A percentile compares a stretch with the other conserved stretches of the same genome.
Evolutionary conservation across 2,797 vertebrate species (phyloP).

Genomic region (Furcifer pardalis): DNA sequence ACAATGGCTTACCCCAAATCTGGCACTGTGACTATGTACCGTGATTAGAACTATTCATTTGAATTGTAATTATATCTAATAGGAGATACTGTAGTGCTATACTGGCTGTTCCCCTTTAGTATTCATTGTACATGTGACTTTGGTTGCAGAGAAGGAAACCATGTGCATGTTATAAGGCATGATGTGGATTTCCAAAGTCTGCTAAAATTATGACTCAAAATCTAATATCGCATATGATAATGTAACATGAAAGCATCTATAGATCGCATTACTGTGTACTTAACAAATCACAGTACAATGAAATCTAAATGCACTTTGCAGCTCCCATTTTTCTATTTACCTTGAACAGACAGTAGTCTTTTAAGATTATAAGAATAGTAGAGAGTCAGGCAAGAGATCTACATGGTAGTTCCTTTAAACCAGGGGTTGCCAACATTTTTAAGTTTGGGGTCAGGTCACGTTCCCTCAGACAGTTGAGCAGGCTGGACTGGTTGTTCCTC

Average conservation of each 20-base stretch:
- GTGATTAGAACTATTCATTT: not conserved
- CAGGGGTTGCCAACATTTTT: too few relatives aligned
- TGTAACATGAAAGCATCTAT: not conserved
- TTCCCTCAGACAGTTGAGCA: too few relatives aligned
- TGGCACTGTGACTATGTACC: not conserved
- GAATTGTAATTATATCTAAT: not conserved
- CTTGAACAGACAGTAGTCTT: not conserved
- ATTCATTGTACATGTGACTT: not conserved
- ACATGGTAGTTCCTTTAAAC: not conserved
- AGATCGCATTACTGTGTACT: not conserved
- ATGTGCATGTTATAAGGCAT: not conserved
- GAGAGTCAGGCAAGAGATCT: too few relatives aligned
- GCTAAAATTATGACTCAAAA: not conserved
- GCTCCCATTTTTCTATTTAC: not conserved
- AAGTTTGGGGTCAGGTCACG: too few relatives aligned
- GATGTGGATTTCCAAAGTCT: not conserved
- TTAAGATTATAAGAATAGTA: not conserved
- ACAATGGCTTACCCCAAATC: not conserved
- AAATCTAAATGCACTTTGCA: not conserved
- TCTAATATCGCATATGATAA: not conserved
- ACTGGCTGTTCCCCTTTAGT: not conserved
- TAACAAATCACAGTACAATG: not conserved
- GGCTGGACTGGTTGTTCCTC: too few relatives aligned
- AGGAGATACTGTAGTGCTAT: not conserved
- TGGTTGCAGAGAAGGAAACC: not conserved